Evolutionary conservation across 2,888 invertebrate genomes (phyloP).

Genomic region (Dynastes hyllus): DNA sequence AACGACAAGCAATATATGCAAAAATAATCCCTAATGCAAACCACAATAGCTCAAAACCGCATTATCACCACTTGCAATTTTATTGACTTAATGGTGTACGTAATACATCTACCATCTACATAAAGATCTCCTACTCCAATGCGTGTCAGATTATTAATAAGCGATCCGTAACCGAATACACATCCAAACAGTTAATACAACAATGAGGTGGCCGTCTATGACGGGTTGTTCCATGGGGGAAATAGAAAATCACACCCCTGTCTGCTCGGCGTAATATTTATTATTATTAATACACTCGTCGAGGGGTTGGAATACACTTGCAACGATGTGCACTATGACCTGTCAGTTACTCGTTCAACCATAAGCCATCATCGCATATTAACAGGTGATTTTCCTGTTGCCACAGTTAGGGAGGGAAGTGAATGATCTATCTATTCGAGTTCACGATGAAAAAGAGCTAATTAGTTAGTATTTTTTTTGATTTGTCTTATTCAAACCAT

Average conservation of each 20-base stretch:
- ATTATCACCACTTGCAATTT: conserved; percentile 10
- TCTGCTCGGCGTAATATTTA: conserved; percentile 34
- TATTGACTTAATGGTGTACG: conserved; percentile 29
- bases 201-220: conserved; percentile 39
- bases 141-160: conserved; percentile 47
- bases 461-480: background rate
- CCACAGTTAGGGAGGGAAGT: conserved; percentile 31
- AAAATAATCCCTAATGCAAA: conserved; percentile 14
- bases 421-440: conserved; percentile 28
- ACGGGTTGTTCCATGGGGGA: conserved; percentile 36
- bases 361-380: conserved; percentile 43
- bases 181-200: conserved; percentile 28
- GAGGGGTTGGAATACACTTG: conserved; percentile 33
- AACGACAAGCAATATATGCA: background rate
- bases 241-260: conserved; percentile 38
- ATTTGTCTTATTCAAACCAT: too few relatives aligned
- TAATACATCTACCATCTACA: background rate
- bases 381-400: conserved; percentile 42
- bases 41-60: background rate
- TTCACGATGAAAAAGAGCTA: background rate
- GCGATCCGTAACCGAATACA: conserved; percentile 48
- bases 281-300: conserved; percentile 48
- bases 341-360: conserved; percentile 40
- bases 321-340: conserved; percentile 41
- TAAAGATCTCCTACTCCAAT: conserved; percentile 1